These are phyloP conservation scores for Oscheius myriophilus DNA, from an alignment of 2,888 invertebrate genomes.

Conservation along the genomic window DNA sequence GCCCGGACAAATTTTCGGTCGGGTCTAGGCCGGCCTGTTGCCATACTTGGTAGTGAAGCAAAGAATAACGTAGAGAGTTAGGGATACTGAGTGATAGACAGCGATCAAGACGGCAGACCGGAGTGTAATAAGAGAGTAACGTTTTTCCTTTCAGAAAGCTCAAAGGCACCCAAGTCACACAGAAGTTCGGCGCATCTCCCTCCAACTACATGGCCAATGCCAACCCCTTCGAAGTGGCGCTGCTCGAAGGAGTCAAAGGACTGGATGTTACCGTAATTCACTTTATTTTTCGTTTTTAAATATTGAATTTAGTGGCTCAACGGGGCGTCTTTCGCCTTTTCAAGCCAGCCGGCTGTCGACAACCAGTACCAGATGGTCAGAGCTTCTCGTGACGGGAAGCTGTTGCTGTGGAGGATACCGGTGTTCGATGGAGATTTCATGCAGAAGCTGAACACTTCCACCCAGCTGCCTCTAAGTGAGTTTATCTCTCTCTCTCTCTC, in stretches of 20 bases:
- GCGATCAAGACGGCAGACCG: too few species aligned
- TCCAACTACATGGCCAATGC: constrained; percentile 50
- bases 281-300: not conserved
- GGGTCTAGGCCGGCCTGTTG: too few species aligned
- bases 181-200: constrained; percentile 47
- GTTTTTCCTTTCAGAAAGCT: constrained; percentile 76
- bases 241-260: constrained; percentile 49
- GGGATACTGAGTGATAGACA: too few species aligned
- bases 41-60: too few species aligned
- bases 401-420: constrained; percentile 54
- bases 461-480: constrained; percentile 30
- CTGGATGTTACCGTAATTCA: constrained; percentile 26
- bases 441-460: constrained; percentile 19
- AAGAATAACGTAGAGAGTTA: too few species aligned
- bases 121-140: too few species aligned
- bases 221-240: constrained; percentile 64
- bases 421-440: constrained; percentile 52
- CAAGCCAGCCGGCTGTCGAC: not conserved
- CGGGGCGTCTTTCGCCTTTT: constrained; percentile 31
- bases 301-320: constrained; percentile 41
- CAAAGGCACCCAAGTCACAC: constrained; percentile 46
- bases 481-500: too few species aligned
- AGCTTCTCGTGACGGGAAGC: constrained; percentile 34
- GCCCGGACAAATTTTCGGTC: too few species aligned
- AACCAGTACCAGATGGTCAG: constrained; percentile 25